Evolutionary conservation across 2,888 invertebrate genomes (phyloP).

Genomic region (Coenonympha arcania): DNA sequence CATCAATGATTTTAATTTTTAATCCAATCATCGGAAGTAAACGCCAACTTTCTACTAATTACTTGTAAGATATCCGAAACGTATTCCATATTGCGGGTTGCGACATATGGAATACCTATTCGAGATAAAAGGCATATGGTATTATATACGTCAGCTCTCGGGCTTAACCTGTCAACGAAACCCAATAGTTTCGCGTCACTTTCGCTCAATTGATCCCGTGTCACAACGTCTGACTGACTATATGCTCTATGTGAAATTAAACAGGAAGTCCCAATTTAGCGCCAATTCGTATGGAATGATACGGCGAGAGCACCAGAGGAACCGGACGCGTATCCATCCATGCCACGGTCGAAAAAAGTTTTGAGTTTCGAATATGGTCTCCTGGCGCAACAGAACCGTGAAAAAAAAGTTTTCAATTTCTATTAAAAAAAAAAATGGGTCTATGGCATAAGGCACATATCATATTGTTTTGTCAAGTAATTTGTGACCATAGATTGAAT

Average conservation of each 20-base stretch:
- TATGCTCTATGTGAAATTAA: constrained; percentile 58
- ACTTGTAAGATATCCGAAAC: no score
- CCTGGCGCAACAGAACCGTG: no score
- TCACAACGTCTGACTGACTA: constrained; percentile 58
- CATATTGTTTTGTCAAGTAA: no score
- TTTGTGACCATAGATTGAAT: no score
- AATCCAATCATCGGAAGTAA: no score
- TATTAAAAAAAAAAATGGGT: no score
- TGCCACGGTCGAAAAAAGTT: constrained; percentile 34
- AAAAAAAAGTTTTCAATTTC: constrained; percentile 24
- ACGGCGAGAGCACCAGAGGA: constrained; percentile 38
- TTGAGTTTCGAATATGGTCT: constrained; percentile 10
- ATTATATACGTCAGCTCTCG: constrained; percentile 38
- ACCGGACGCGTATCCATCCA: constrained; percentile 50
- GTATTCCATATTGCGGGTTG: no score
- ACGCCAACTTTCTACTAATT: no score
- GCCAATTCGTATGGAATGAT: constrained; percentile 69
- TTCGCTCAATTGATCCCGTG: constrained; percentile 69
- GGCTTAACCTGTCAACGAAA: constrained; percentile 59
- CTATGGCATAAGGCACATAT: no score
- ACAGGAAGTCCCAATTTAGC: constrained; percentile 71
- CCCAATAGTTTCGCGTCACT: constrained; percentile 57
- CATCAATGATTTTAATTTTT: no score
- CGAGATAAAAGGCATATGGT: constrained; percentile 53
- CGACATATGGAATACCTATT: constrained; percentile 45